A percentile compares a stretch with the other conserved stretches of the same genome.
Conservation (phyloP, 2,888 invertebrate species). For the Gibbula magus region DNA sequence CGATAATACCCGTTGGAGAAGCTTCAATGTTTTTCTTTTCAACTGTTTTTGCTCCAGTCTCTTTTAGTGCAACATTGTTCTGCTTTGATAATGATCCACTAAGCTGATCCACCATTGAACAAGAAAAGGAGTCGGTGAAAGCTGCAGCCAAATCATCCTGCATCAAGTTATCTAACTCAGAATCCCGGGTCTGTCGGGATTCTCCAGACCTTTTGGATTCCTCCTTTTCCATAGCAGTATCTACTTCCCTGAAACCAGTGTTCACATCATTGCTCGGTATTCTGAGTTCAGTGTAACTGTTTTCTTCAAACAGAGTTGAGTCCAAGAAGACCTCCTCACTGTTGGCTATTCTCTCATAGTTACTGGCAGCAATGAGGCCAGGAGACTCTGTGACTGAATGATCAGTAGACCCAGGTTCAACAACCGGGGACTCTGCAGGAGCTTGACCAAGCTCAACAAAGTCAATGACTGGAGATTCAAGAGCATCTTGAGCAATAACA, state of each 20-base stretch:
- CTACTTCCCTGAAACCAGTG: neutral
- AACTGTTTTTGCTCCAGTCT: neutral
- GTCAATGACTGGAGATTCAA: too few species aligned
- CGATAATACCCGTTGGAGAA: neutral
- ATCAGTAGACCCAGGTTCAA: too few species aligned
- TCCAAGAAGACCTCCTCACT: constrained; percentile 39
- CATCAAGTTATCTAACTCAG: constrained; percentile 21
- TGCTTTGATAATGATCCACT: neutral
- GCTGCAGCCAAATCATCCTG: constrained; percentile 85
- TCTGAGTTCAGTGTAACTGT: constrained; percentile 9
- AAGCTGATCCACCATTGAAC: constrained; percentile 29
- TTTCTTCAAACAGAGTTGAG: constrained; percentile 8
- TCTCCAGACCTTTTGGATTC: neutral
- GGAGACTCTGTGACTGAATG: neutral
- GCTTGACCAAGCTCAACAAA: neutral
- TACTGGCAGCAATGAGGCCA: constrained; percentile 59
- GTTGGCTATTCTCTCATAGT: constrained; percentile 55
- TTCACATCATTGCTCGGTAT: constrained; percentile 3
- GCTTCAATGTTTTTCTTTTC: neutral
- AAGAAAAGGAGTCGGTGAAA: constrained; percentile 54
- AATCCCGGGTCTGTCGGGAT: neutral
- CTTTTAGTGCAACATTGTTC: neutral
- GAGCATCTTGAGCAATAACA: too few species aligned
- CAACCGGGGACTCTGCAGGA: neutral
- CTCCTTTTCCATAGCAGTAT: neutral